Conservation (phyloP, 2,888 invertebrate genomes). For the Rhagophthalmus giganteus region DNA sequence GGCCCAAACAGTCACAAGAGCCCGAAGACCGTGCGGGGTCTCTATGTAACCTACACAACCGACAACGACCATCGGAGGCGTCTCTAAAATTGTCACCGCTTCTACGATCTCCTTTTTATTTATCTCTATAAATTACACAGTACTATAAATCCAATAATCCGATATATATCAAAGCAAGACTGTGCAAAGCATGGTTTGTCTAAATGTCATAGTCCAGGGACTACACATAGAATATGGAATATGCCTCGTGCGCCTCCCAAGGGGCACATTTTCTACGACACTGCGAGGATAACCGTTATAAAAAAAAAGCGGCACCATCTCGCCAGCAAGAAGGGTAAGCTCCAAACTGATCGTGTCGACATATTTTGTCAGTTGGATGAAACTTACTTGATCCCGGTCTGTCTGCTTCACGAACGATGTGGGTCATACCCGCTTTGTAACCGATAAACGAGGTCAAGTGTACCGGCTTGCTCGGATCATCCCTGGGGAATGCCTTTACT, state of each 20-base stretch:
- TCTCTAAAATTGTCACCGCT: constrained; percentile 96
- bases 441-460: constrained; percentile 97
- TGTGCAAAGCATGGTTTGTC: constrained; percentile 73
- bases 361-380: constrained; percentile 7
- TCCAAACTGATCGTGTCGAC: constrained; percentile 50
- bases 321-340: constrained; percentile 55
- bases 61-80: constrained; percentile 97
- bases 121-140: constrained; percentile 75
- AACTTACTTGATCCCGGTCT: constrained; percentile 97
- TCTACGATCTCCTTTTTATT: constrained; percentile 99
- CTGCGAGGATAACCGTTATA: constrained; percentile 56
- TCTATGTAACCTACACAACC: constrained; percentile 99
- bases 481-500: constrained; percentile 99
- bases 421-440: constrained; percentile 99
- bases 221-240: constrained; percentile 77
- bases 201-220: constrained; percentile 68
- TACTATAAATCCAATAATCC: no score
- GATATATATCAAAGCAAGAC: constrained; percentile 31
- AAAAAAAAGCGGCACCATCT: constrained; percentile 38
- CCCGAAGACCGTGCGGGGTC: constrained; percentile 95
- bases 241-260: constrained; percentile 67
- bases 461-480: constrained; percentile 94
- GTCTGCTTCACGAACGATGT: constrained; percentile 97
- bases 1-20: constrained; percentile 96
- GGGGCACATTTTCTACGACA: constrained; percentile 66